These are phyloP conservation scores for Agonum fuliginosum DNA, from an alignment of 2,888 invertebrate species.

Conservation along the genomic window DNA sequence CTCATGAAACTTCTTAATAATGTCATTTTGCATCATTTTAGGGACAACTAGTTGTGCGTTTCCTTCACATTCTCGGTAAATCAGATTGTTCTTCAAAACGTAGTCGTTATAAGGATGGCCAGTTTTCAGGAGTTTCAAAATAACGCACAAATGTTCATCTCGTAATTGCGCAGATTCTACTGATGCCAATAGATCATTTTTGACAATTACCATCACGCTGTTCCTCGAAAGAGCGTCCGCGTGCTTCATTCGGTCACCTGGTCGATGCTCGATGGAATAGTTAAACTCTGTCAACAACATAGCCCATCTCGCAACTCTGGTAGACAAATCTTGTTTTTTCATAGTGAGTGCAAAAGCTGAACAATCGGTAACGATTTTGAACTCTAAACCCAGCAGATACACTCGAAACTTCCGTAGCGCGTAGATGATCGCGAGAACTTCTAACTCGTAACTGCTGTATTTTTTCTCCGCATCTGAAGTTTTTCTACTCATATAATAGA, in stretches of 20 bases:
- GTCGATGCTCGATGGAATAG: too few species aligned
- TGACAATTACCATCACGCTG: too few species aligned
- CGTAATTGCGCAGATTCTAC: too few species aligned
- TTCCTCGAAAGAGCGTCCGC: too few species aligned
- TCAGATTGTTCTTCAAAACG: conserved; percentile 14
- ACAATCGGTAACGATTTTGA: not conserved
- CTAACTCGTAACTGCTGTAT: conserved; percentile 41
- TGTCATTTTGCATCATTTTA: conserved; percentile 59
- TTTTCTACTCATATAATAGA: conserved; percentile 57
- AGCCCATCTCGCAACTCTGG: too few species aligned
- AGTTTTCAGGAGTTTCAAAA: not conserved
- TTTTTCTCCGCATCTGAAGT: conserved; percentile 5
- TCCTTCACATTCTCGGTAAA: conserved; percentile 33
- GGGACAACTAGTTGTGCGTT: conserved; percentile 61
- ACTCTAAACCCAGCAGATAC: not conserved
- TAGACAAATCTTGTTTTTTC: too few species aligned
- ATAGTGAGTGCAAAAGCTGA: too few species aligned
- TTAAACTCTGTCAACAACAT: too few species aligned
- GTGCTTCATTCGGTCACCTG: too few species aligned
- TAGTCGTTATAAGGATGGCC: too few species aligned
- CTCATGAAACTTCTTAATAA: conserved; percentile 60
- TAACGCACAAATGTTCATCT: too few species aligned
- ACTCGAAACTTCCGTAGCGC: not conserved
- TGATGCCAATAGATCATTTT: too few species aligned
- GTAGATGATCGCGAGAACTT: not conserved